Evolutionary conservation across 2,113 vertebrate species (phyloP).

Genomic region (Propithecus coquereli): DNA sequence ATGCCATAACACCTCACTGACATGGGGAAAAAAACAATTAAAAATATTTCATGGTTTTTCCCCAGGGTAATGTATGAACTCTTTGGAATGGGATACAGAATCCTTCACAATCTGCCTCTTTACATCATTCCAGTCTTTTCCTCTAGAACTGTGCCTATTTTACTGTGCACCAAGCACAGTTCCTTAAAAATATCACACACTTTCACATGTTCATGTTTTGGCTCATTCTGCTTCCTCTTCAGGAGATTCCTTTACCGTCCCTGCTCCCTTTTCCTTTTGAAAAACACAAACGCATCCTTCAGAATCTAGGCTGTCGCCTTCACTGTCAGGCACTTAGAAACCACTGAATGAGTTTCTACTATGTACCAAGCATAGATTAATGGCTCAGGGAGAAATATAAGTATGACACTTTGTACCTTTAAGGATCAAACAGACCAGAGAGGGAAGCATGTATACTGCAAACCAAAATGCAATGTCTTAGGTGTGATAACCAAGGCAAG

Average conservation of each 20-base stretch:
- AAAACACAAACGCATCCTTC: background rate
- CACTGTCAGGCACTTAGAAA: background rate
- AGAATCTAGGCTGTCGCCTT: background rate
- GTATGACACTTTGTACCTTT: background rate
- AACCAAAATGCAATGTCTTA: background rate
- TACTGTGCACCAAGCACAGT: background rate
- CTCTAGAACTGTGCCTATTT: background rate
- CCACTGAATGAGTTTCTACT: background rate
- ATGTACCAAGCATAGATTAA: background rate
- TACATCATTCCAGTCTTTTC: background rate
- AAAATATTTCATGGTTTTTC: background rate
- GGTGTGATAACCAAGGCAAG: background rate
- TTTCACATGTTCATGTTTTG: background rate
- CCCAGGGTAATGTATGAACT: background rate
- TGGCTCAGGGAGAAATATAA: background rate
- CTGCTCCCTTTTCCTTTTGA: background rate
- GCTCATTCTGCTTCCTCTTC: background rate
- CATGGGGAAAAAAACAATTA: background rate
- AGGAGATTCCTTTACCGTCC: background rate
- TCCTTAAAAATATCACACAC: background rate
- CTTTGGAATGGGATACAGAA: background rate
- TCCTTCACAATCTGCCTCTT: background rate
- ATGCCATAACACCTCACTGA: background rate
- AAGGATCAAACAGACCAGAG: background rate
- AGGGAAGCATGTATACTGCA: background rate